Percentiles rank a stretch among this genome's conserved stretches.
Conservation (phyloP, 2,113 vertebrate genomes). For the Platanista minor region DNA sequence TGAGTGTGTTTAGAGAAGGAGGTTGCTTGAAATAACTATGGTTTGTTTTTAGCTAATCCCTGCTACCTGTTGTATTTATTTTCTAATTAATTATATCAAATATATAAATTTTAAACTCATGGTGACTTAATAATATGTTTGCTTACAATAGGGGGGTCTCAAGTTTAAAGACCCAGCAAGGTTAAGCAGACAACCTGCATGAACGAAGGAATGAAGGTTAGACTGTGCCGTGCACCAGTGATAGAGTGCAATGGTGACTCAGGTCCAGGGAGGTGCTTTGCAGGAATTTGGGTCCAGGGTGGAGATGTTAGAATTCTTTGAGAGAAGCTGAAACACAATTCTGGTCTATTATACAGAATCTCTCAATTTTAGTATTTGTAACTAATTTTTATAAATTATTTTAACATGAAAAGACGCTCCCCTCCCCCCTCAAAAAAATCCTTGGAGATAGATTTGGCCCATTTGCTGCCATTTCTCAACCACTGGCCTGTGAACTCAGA, state of each 20-base stretch:
- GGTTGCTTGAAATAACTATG: background rate
- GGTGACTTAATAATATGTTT: background rate
- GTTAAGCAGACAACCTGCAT: too few species aligned
- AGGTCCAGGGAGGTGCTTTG: background rate
- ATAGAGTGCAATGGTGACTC: accelerated
- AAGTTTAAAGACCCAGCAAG: background rate
- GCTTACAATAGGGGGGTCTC: background rate
- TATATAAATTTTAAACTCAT: background rate
- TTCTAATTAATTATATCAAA: background rate
- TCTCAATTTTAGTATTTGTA: background rate
- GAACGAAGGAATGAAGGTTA: accelerated
- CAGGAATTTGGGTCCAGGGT: background rate
- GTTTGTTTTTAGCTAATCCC: background rate
- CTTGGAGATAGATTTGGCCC: background rate
- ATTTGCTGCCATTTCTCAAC: background rate
- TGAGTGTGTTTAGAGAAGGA: background rate
- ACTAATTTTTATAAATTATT: background rate
- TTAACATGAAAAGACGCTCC: background rate
- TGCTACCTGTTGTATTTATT: background rate
- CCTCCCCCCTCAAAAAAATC: background rate
- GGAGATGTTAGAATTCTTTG: background rate
- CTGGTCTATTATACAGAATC: background rate
- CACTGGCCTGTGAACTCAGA: background rate
- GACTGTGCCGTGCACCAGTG: too few species aligned
- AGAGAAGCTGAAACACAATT: background rate